Conservation (phyloP, 1,140 invertebrate species). For the Drosophila mojavensis region DNA sequence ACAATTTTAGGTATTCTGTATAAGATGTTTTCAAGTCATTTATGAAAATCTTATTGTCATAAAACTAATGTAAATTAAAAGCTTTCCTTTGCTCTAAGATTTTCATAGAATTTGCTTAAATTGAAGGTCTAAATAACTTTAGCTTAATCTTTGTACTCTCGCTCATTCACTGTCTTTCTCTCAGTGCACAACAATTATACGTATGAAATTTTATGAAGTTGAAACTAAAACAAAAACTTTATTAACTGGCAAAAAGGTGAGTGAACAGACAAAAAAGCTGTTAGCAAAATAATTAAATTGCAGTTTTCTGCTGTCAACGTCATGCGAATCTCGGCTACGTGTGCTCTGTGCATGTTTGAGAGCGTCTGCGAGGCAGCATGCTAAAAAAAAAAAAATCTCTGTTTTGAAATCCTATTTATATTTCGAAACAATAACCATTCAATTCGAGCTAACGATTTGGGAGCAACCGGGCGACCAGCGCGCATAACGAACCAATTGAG, state of each 20-base stretch:
- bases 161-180: neutral
- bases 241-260: conserved; percentile 35
- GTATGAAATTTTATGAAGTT: conserved; percentile 29
- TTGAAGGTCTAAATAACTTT: no score
- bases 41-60: no score
- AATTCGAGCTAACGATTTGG: conserved; percentile 79
- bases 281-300: conserved; percentile 70
- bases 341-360: neutral
- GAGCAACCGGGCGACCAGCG: conserved; percentile 30
- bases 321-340: conserved; percentile 16
- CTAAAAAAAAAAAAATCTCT: conserved; percentile 51
- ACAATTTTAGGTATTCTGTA: no score
- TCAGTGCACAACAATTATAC: neutral
- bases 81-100: no score
- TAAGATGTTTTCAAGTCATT: no score
- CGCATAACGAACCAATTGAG: conserved; percentile 80
- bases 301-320: conserved; percentile 72
- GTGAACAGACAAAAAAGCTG: neutral
- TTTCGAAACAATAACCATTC: conserved; percentile 83
- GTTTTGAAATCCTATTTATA: conserved; percentile 80
- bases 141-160: no score
- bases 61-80: no score
- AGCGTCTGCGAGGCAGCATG: neutral
- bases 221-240: conserved; percentile 28
- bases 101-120: no score